Evolutionary conservation across 2,797 vertebrate genomes (phyloP).

Genomic region (Macrochelys suwanniensis): DNA sequence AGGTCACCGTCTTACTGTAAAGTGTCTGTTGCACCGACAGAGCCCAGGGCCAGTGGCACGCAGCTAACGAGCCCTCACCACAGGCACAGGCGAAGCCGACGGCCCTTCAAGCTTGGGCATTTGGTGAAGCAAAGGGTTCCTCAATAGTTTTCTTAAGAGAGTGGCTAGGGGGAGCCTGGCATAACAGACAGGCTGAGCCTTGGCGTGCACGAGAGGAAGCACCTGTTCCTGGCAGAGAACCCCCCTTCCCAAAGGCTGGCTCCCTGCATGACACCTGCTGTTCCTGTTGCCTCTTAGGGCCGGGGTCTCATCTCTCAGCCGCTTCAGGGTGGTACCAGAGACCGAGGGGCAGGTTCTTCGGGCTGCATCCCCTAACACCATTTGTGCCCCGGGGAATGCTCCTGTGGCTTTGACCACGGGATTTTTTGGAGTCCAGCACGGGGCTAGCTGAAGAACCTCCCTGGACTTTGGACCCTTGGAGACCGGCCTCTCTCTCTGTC

Average conservation of each 20-base stretch:
- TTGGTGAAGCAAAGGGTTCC: background rate
- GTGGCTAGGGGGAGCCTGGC: background rate
- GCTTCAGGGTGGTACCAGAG: background rate
- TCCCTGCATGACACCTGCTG: fast-evolving
- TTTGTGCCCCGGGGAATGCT: background rate
- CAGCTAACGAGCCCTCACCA: background rate
- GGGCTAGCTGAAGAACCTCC: background rate
- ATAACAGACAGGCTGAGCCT: background rate
- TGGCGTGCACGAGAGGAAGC: background rate
- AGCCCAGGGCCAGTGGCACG: background rate
- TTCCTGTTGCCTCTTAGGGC: fast-evolving
- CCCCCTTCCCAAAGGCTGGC: fast-evolving
- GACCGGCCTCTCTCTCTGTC: background rate
- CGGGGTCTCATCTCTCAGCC: background rate
- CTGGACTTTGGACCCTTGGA: background rate
- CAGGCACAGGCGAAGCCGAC: fast-evolving
- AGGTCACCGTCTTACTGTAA: background rate
- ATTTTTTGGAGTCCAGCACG: background rate
- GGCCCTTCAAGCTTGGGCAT: fast-evolving
- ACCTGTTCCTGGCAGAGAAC: background rate
- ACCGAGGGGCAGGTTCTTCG: background rate
- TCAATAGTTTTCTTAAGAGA: fast-evolving
- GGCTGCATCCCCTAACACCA: background rate
- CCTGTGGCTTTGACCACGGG: no score
- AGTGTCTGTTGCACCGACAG: background rate